Conservation (phyloP, 2,113 vertebrate species). For the Cyprinodon tularosa region DNA sequence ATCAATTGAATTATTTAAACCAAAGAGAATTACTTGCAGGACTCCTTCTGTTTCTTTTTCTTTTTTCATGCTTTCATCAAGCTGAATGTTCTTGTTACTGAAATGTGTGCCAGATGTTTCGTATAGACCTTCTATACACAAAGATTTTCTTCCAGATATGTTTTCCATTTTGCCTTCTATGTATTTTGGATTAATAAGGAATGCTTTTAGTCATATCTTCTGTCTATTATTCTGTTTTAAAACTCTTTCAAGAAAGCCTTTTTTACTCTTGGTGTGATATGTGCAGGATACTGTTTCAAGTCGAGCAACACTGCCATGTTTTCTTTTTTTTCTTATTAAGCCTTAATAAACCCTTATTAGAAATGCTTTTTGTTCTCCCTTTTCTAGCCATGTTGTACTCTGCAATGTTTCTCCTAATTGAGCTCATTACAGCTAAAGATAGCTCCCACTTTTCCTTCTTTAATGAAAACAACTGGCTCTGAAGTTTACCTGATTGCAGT, state of each 20-base stretch:
- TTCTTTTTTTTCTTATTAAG: neutral
- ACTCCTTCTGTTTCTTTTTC: too few species aligned
- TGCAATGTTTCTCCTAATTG: neutral
- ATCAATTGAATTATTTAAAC: too few species aligned
- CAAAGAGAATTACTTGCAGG: too few species aligned
- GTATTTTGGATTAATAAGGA: neutral
- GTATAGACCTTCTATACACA: neutral
- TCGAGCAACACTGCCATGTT: neutral
- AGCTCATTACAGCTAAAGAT: neutral
- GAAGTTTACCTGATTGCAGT: neutral
- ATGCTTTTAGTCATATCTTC: neutral
- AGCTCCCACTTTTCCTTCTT: neutral
- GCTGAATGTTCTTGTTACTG: too few species aligned
- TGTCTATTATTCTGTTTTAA: neutral
- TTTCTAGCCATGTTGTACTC: neutral
- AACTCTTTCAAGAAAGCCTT: neutral
- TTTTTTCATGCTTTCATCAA: too few species aligned
- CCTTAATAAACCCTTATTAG: neutral
- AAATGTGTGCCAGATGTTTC: neutral
- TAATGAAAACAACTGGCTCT: too few species aligned
- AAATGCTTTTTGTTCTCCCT: constrained; percentile 1
- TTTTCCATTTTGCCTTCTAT: neutral
- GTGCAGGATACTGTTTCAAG: neutral
- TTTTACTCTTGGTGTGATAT: neutral
- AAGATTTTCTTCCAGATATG: neutral